These are phyloP conservation scores for Ferrisia virgata DNA, from an alignment of 2,888 invertebrate species.

Conservation along the genomic window DNA sequence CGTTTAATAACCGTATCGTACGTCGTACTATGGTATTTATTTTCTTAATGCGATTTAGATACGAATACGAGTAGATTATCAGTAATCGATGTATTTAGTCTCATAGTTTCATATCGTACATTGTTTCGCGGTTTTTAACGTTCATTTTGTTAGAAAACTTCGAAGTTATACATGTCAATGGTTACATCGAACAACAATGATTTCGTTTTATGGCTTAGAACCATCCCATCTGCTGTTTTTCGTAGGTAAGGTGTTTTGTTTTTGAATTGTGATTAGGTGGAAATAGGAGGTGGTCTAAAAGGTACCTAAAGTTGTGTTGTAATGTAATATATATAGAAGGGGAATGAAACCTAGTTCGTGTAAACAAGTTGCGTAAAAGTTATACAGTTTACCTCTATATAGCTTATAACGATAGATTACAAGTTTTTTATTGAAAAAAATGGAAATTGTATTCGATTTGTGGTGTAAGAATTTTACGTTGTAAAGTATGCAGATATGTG, in stretches of 20 bases:
- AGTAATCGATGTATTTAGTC: neutral
- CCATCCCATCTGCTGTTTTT: neutral
- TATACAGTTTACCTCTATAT: neutral
- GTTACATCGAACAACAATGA: neutral
- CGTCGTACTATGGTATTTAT: no score
- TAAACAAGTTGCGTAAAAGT: conserved; percentile 11
- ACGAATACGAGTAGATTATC: neutral
- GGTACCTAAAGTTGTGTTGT: no score
- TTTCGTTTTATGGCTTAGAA: neutral
- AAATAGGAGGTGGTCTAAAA: neutral
- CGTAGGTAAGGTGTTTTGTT: neutral
- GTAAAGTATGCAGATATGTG: neutral
- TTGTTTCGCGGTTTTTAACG: neutral
- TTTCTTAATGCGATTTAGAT: neutral
- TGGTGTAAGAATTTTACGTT: neutral
- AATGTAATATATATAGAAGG: no score
- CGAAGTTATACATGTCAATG: neutral
- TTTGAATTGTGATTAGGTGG: neutral
- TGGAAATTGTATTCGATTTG: neutral
- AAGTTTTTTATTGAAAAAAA: neutral
- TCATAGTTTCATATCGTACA: neutral
- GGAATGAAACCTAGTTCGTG: no score
- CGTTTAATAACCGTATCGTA: no score
- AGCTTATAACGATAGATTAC: neutral
- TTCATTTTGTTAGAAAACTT: neutral